These are phyloP conservation scores for Ornithoptera alexandrae DNA, from an alignment of 2,888 invertebrate genomes.

Conservation along the genomic window DNA sequence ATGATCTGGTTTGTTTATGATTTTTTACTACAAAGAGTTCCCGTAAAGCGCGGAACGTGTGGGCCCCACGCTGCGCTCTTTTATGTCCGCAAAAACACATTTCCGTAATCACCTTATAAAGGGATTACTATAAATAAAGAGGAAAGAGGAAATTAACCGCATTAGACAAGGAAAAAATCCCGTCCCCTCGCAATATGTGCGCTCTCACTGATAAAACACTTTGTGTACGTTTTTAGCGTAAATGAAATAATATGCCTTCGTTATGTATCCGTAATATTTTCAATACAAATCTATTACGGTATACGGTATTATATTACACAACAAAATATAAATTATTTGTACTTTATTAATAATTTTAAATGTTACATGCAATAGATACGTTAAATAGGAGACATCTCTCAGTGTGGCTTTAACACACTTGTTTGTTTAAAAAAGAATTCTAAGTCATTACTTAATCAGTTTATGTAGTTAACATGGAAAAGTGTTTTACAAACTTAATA, in stretches of 20 bases:
- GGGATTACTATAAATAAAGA: constrained; percentile 81
- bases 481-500: not conserved
- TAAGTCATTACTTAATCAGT: not conserved
- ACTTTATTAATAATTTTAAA: too few species aligned
- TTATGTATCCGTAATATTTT: constrained; percentile 51
- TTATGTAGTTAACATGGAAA: not conserved
- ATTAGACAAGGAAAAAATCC: constrained; percentile 75
- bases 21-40: constrained; percentile 48
- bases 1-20: constrained; percentile 39
- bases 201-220: constrained; percentile 78
- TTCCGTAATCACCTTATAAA: constrained; percentile 81
- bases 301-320: constrained; percentile 32
- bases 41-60: constrained; percentile 51
- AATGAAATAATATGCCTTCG: constrained; percentile 74
- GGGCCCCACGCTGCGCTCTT: constrained; percentile 75
- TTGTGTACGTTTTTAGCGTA: constrained; percentile 68
- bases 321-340: too few species aligned
- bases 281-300: constrained; percentile 34
- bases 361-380: too few species aligned
- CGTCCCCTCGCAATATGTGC: constrained; percentile 77
- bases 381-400: too few species aligned
- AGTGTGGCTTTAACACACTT: not conserved
- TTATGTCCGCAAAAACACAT: constrained; percentile 79
- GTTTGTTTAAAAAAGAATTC: not conserved
- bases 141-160: constrained; percentile 81